Evolutionary conservation across 2,888 invertebrate species (phyloP).

Genomic region (Ormyrus nitidulus): DNA sequence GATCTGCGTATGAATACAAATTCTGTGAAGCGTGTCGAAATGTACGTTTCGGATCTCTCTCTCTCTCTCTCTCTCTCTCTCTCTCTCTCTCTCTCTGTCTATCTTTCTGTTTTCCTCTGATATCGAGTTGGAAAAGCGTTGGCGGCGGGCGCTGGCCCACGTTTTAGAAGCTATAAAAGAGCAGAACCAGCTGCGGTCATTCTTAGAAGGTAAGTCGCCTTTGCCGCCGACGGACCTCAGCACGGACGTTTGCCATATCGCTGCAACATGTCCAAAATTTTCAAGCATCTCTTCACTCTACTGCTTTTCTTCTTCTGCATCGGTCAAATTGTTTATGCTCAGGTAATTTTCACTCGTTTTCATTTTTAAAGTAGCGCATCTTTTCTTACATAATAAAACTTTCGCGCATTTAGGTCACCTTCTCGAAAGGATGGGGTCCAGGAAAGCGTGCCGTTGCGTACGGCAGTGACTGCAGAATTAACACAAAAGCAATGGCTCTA

Average conservation of each 20-base stretch:
- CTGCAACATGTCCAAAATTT: conserved; percentile 19
- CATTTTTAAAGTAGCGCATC: no score
- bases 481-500: conserved; percentile 47
- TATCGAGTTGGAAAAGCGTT: conserved; percentile 1
- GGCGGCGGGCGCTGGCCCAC: background rate
- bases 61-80: conserved; percentile 5
- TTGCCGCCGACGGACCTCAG: background rate
- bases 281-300: conserved; percentile 6
- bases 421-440: conserved; percentile 60
- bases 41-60: background rate
- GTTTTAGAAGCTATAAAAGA: conserved; percentile 41
- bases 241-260: background rate
- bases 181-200: background rate
- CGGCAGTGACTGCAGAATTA: conserved; percentile 52
- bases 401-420: conserved; percentile 52
- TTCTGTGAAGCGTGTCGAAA: conserved; percentile 5
- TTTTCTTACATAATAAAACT: background rate
- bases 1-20: conserved; percentile 26
- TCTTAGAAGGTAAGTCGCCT: conserved; percentile 13
- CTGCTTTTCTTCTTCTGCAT: conserved; percentile 10
- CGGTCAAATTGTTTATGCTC: conserved; percentile 14
- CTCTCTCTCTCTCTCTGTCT: conserved; percentile 3
- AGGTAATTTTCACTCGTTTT: conserved; percentile 6
- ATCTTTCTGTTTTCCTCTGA: conserved; percentile 6
- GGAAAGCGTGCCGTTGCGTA: conserved; percentile 55